A percentile compares a stretch with the other conserved stretches of the same genome.
These are phyloP conservation scores for Sesia bembeciformis DNA, from an alignment of 2,888 invertebrate genomes.

Conservation along the genomic window DNA sequence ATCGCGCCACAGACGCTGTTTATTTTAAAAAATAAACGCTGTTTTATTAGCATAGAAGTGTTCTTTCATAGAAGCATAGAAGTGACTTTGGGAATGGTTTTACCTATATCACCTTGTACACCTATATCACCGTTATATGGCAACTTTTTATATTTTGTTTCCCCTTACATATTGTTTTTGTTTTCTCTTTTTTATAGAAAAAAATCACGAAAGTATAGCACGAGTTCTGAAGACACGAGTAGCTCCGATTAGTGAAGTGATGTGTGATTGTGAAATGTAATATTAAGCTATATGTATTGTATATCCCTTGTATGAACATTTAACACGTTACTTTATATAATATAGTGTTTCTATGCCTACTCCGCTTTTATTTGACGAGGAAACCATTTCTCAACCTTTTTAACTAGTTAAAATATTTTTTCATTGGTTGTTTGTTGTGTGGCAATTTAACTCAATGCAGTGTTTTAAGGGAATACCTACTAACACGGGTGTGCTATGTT, in stretches of 20 bases:
- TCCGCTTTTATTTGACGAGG: background rate
- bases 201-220: slow-evolving; percentile 66
- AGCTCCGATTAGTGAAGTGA: slow-evolving; percentile 59
- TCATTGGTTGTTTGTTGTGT: too few relatives aligned
- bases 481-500: too few relatives aligned
- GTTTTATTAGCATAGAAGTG: too few relatives aligned
- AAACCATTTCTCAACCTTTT: background rate
- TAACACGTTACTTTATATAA: background rate
- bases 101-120: too few relatives aligned
- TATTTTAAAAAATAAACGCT: too few relatives aligned
- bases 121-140: slow-evolving; percentile 17
- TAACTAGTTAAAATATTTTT: too few relatives aligned
- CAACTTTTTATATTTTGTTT: slow-evolving; percentile 29
- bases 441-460: too few relatives aligned
- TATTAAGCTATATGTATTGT: slow-evolving; percentile 39
- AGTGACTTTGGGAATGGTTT: too few relatives aligned
- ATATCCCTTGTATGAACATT: background rate
- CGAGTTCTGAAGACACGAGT: slow-evolving; percentile 64
- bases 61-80: too few relatives aligned
- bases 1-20: too few relatives aligned
- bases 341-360: background rate
- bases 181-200: slow-evolving; percentile 66
- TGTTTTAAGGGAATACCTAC: too few relatives aligned
- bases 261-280: slow-evolving; percentile 34
- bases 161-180: slow-evolving; percentile 35